Evolutionary conservation across 2,888 invertebrate species (phyloP), one percentile per base, ranked within the genome.

Genomic region (Stenichneumon culpator): DNA sequence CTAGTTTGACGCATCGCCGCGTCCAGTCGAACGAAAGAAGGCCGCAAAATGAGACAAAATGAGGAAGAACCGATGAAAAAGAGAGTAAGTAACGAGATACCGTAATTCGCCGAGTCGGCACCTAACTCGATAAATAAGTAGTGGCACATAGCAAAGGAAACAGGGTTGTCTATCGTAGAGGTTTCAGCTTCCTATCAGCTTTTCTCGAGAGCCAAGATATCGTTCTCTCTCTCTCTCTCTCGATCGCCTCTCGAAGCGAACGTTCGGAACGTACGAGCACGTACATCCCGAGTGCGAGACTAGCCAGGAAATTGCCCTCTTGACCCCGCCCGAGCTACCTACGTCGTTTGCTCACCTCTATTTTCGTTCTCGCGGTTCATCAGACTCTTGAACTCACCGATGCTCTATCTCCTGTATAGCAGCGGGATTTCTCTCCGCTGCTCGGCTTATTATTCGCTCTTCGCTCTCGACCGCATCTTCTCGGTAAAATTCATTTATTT

Each of bases 331-430:
- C 14, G 9, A 68, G n/a, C 32, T 60, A 60, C 32, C 16, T 47
- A 70, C 39, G 36, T 50, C 73, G 47, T 77, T 36, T 9, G 25
- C 60, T 75, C 72, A 52, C 44, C 60, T 70, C 70, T 75, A 82
- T 74, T 75, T 69, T 60, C 69, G 63, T 69, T 82, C 67, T 70
- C 52, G 67, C 60, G 47, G 65, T 74, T 77, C 82, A 77, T 65
- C 69, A 63, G 70, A 73, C 72, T 67, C 63, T 36, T 28, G 57
- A 36, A 19, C 28, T 75, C 50, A 32, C 39, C 54, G 57, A 28
- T 73, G 73, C 44, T 57, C 63, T 50, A 57, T 69, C 63, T 79
- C 68, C 52, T 63, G 47, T 60, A 60, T 32, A 50, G 60, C 72
- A 22, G 60, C 28, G 44, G 39, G 44, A 65, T 39, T 77, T 25